These are phyloP conservation scores for Osmoderma eremita DNA, from an alignment of 2,888 invertebrate species.

Conservation along the genomic window DNA sequence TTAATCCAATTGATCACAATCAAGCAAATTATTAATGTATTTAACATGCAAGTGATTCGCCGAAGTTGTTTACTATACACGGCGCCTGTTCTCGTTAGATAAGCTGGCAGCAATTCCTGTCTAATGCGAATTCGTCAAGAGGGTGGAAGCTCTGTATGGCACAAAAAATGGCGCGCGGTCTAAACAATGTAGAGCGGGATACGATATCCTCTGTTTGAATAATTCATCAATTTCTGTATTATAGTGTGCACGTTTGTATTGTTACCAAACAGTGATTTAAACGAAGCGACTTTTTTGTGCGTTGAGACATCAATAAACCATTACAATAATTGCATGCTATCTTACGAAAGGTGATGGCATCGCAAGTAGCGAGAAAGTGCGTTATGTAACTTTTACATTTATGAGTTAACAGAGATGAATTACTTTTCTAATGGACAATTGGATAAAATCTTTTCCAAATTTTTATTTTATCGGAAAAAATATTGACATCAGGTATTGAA, in stretches of 20 bases:
- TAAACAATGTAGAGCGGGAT: constrained; percentile 48
- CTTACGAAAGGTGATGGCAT: constrained; percentile 18
- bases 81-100: constrained; percentile 55
- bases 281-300: constrained; percentile 41
- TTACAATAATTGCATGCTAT: constrained; percentile 48
- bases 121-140: neutral
- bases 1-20: constrained; percentile 6
- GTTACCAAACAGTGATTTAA: constrained; percentile 25
- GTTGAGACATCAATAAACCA: constrained; percentile 49
- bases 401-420: too few relatives aligned
- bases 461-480: too few relatives aligned
- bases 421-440: too few relatives aligned
- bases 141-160: constrained; percentile 36
- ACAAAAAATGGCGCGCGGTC: constrained; percentile 53
- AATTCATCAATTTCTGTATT: constrained; percentile 52
- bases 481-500: too few relatives aligned
- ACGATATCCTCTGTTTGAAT: constrained; percentile 52
- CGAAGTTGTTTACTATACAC: constrained; percentile 51
- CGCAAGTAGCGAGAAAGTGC: neutral
- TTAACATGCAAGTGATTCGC: constrained; percentile 23
- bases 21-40: constrained; percentile 19
- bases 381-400: too few relatives aligned
- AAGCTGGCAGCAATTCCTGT: constrained; percentile 53
- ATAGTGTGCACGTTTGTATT: constrained; percentile 39
- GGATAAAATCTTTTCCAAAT: too few relatives aligned